phyloP scores from a whole-genome alignment of 2,888 invertebrate species.

The Drosophila differens region DNA sequence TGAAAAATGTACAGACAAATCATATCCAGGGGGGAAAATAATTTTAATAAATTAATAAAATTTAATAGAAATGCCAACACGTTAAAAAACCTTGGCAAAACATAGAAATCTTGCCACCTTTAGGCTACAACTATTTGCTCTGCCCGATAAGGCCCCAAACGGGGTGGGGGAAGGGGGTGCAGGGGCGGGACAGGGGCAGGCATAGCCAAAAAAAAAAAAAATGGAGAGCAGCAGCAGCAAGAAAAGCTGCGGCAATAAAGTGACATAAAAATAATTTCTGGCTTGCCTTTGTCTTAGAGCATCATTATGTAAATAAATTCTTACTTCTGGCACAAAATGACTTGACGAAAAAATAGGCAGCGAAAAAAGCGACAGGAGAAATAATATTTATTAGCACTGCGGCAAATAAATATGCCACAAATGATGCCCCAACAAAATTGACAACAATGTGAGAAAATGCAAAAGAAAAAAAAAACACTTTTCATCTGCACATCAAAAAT shows the following conservation, averaged over 20 bases:
- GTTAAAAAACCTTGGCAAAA: constrained; percentile 61
- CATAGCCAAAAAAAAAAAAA: constrained; percentile 6
- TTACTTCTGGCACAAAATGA: constrained; percentile 76
- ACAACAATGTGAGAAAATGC: constrained; percentile 37
- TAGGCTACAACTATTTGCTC: constrained; percentile 53
- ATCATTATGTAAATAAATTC: constrained; percentile 80
- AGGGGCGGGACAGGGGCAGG: background rate
- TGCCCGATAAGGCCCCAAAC: constrained; percentile 34
- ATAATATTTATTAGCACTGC: constrained; percentile 70
- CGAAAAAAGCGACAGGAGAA: constrained; percentile 14
- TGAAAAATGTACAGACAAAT: constrained; percentile 9
- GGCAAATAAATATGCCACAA: constrained; percentile 78
- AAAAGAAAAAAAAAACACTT: constrained; percentile 10
- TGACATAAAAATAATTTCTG: constrained; percentile 74
- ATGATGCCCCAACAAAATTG: constrained; percentile 65
- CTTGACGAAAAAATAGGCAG: constrained; percentile 49
- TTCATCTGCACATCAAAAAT: constrained; percentile 33
- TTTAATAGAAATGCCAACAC: constrained; percentile 64
- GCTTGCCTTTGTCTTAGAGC: constrained; percentile 74
- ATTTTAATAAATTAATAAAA: constrained; percentile 65
- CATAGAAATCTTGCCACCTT: constrained; percentile 76
- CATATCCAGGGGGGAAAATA: constrained; percentile 41
- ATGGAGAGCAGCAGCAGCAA: constrained; percentile 9
- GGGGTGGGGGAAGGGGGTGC: background rate
- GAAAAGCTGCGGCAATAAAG: constrained; percentile 60